Base-by-base conservation (phyloP, 2,888 invertebrate genomes). In the Malthinus seriepunctatus region DNA sequence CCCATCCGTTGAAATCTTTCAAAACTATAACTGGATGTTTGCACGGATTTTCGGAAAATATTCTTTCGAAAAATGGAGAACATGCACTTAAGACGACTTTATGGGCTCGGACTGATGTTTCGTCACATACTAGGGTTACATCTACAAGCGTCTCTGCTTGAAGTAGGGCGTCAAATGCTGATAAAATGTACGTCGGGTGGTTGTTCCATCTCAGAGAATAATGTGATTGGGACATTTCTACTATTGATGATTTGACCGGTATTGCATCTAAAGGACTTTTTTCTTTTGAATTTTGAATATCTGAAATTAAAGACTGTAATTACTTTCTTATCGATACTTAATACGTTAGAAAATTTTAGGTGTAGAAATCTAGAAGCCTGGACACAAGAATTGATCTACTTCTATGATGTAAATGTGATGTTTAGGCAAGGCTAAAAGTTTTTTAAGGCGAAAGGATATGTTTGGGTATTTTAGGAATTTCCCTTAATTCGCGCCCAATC, bases 161-260 rank as follows among this genome's bases (percentile, higher is more conserved):
- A 63, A 94, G 84, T 62, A 95, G 84, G n/a, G 90, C 88, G 74
- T 93, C 94, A 80, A 95, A 94, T 50, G 94, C 90, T 71, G 90
- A 86, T 68, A 94, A 84, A 74, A 95, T 88, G 79, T 95, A 93
- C 69, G 87, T 87, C 78, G 92, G 93, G 83, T 95, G 95, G 82
- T 94, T 94, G 84, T 93, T 93, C 95, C 95, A 95, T 80, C 93
- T 87, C 74, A 95, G 84, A 76, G 93, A 93, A 81, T 93, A 95
- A 79, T 93, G 93, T 76, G 93, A 91, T 80, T 91, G 85, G 55
- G 76, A 72, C 77, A 77, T 78, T 50, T 61, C 69, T 14, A 14
- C 5, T 6, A 15, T 9, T 15, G 39, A 15, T 15, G 23, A 15
- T 42, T 42, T 12, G 14, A 62, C 64, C 60, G 51, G 59, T 59